Evolutionary conservation across 2,797 vertebrate species (phyloP).

Genomic region (Melanotaenia trifasciata): DNA sequence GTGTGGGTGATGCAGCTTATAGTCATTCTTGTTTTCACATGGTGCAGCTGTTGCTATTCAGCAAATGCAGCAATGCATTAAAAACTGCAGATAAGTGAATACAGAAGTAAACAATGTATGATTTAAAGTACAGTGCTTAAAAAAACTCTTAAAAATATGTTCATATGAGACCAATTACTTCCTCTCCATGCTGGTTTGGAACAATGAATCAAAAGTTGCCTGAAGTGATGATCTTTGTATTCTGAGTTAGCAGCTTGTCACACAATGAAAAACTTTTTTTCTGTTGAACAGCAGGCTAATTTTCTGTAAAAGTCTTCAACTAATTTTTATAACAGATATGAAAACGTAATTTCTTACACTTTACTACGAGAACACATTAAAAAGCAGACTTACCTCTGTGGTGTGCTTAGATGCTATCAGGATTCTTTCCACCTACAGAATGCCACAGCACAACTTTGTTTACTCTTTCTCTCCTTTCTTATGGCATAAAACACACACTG

Average conservation of each 20-base stretch:
- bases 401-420: background rate
- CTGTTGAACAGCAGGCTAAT: background rate
- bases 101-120: background rate
- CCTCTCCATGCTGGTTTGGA: too few relatives aligned
- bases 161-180: too few relatives aligned
- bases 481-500: constrained; percentile 1
- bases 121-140: background rate
- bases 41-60: background rate
- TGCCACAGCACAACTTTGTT: background rate
- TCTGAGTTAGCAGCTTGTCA: background rate
- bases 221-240: too few relatives aligned
- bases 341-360: background rate
- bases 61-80: background rate
- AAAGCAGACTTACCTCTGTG: background rate
- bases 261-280: background rate
- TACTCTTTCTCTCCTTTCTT: background rate
- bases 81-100: background rate
- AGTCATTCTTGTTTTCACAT: background rate
- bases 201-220: too few relatives aligned
- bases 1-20: background rate
- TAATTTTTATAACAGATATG: background rate
- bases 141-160: too few relatives aligned
- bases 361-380: background rate
- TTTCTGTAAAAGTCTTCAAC: background rate
- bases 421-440: constrained; percentile 1